phyloP scores from a whole-genome alignment of 2,797 vertebrate genomes.

The Falco novaeseelandiae region DNA sequence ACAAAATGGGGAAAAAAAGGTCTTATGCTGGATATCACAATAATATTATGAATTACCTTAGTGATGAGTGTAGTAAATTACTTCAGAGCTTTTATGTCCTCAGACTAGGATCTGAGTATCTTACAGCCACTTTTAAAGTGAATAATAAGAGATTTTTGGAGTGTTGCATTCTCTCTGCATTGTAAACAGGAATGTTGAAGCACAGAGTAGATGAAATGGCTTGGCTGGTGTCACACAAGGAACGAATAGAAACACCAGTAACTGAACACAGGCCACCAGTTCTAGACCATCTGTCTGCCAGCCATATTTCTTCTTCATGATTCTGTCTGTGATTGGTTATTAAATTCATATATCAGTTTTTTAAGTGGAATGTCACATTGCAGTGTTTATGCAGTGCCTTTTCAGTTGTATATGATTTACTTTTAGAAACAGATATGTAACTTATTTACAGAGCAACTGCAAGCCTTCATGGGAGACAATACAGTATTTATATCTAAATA shows the following conservation, averaged over 20 bases:
- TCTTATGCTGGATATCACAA: background rate
- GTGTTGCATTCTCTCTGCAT: background rate
- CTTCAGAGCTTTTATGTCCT: background rate
- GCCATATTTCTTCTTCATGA: background rate
- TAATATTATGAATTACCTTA: background rate
- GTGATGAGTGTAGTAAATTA: background rate
- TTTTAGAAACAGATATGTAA: slow-evolving; percentile 4
- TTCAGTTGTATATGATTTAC: slow-evolving; percentile 21
- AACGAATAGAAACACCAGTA: background rate
- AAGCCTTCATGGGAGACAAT: slow-evolving; percentile 32
- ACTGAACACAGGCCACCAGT: background rate
- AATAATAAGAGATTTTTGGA: background rate
- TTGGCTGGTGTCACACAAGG: background rate
- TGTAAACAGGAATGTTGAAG: background rate
- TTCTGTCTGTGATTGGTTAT: background rate
- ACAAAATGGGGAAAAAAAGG: background rate
- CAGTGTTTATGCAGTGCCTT: background rate
- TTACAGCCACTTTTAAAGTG: background rate
- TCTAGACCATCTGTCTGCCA: background rate
- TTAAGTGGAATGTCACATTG: background rate
- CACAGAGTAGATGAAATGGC: background rate
- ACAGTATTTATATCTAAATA: slow-evolving; percentile 45
- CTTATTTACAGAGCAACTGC: slow-evolving; percentile 44
- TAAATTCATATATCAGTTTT: background rate
- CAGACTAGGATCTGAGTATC: background rate